These are phyloP conservation scores for Notodonta dromedarius DNA, from an alignment of 2,888 invertebrate species.

Conservation along the genomic window DNA sequence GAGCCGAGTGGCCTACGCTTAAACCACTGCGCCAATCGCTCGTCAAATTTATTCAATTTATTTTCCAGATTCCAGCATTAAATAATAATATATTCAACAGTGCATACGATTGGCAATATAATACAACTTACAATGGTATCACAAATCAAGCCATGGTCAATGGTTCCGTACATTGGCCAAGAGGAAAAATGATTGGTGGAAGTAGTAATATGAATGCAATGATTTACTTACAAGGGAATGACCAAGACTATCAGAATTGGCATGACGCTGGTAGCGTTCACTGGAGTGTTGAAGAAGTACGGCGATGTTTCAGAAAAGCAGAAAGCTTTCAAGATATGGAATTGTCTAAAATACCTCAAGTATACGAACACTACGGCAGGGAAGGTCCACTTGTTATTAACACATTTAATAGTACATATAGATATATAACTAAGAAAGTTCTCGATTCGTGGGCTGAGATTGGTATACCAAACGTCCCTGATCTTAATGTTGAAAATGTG, in stretches of 20 bases:
- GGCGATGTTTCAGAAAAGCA: conserved; percentile 76
- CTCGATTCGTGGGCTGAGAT: conserved; percentile 69
- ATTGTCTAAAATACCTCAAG: conserved; percentile 35
- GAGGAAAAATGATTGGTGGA: conserved; percentile 86
- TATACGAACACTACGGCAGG: conserved; percentile 59
- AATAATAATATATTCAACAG: conserved; percentile 49
- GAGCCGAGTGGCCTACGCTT: too few relatives aligned
- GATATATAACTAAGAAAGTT: conserved; percentile 50
- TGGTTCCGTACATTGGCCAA: conserved; percentile 74
- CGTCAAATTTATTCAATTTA: too few relatives aligned
- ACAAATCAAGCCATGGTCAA: conserved; percentile 86
- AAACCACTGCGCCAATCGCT: too few relatives aligned
- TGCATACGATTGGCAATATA: conserved; percentile 91
- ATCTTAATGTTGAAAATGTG: conserved; percentile 68
- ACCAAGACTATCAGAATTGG: conserved; percentile 81
- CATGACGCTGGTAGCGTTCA: conserved; percentile 76
- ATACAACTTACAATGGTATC: conserved; percentile 89
- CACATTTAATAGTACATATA: conserved; percentile 68
- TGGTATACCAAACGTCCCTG: conserved; percentile 64
- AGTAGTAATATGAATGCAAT: conserved; percentile 82
- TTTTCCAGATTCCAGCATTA: conserved; percentile 48
- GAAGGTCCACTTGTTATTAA: conserved; percentile 74
- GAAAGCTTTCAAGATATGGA: conserved; percentile 66
- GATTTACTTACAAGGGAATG: conserved; percentile 81
- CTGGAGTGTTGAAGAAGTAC: conserved; percentile 81